Conservation (phyloP, 2,888 invertebrate species). For the Epinotia brunnichana region DNA sequence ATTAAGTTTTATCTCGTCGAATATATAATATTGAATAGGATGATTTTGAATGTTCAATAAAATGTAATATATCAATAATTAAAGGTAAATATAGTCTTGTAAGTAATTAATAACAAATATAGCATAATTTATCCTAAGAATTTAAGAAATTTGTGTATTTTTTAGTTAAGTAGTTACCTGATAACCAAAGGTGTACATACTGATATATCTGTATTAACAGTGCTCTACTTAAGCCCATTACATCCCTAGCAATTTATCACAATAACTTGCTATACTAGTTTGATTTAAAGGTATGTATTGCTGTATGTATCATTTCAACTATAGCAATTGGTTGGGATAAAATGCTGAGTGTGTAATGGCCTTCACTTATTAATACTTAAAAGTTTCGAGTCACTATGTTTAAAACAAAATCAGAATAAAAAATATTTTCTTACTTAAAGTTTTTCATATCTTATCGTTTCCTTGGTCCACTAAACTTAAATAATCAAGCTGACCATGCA, state of each 20-base stretch:
- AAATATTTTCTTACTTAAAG: conserved; percentile 24
- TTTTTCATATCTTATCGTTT: not conserved
- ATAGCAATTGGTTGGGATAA: no score
- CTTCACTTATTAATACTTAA: conserved; percentile 47
- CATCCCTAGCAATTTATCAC: no score
- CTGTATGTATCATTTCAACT: no score
- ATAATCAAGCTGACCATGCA: no score
- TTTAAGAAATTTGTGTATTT: conserved; percentile 25
- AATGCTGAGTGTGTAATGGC: no score
- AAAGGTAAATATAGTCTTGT: not conserved
- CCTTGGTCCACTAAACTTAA: no score
- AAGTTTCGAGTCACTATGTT: conserved; percentile 68
- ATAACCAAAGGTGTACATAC: conserved; percentile 78
- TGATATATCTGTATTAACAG: conserved; percentile 44
- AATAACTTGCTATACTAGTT: no score
- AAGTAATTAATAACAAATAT: conserved; percentile 3
- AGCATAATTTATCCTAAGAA: conserved; percentile 12
- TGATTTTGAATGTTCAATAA: conserved; percentile 24
- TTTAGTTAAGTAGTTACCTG: conserved; percentile 67
- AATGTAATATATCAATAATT: conserved; percentile 1
- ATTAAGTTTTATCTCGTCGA: no score
- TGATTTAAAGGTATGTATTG: no score
- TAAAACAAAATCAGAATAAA: conserved; percentile 46
- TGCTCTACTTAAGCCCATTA: conserved; percentile 22
- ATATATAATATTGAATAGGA: not conserved